phyloP scores from a whole-genome alignment of 2,888 invertebrate species.

The Oasisia sp. region DNA sequence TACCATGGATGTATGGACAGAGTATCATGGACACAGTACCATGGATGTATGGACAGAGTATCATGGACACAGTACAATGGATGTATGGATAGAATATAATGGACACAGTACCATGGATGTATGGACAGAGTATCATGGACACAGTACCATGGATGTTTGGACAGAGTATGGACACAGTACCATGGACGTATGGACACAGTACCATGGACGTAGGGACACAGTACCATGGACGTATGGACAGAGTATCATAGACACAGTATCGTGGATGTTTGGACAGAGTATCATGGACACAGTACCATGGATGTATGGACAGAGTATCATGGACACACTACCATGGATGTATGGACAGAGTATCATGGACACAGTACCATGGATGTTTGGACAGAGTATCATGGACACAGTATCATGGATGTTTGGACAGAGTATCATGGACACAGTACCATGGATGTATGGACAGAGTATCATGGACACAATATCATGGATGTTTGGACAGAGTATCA shows the following conservation, averaged over 20 bases:
- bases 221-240: too few relatives aligned
- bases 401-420: neutral
- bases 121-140: too few relatives aligned
- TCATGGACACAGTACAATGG: too few relatives aligned
- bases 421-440: neutral
- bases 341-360: neutral
- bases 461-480: neutral
- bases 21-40: too few relatives aligned
- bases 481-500: neutral
- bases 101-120: too few relatives aligned
- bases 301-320: too few relatives aligned
- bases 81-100: too few relatives aligned
- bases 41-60: too few relatives aligned
- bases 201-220: neutral
- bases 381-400: too few relatives aligned
- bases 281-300: too few relatives aligned
- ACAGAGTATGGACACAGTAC: neutral
- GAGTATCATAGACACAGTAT: neutral
- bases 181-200: neutral
- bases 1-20: too few relatives aligned
- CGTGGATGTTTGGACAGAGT: neutral
- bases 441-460: slow-evolving; percentile 3
- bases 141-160: too few relatives aligned
- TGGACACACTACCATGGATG: neutral
- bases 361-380: neutral